Percentiles rank a stretch among this genome's conserved stretches.
phyloP scores from a whole-genome alignment of 2,888 invertebrate genomes.

The Dasypolia templi region DNA sequence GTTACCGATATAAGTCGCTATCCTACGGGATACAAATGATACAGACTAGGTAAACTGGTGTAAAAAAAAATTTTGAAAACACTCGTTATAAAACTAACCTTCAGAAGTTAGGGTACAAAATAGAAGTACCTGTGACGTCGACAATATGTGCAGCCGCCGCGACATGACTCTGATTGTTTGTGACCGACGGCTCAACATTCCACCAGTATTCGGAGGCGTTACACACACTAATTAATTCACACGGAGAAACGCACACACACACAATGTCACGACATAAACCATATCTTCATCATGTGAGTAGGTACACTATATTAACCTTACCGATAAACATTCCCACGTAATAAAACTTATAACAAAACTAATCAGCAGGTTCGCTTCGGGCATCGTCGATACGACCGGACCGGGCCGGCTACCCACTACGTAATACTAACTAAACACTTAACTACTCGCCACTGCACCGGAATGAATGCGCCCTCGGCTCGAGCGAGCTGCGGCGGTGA shows the following conservation, averaged over 20 bases:
- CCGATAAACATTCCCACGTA: slow-evolving; percentile 68
- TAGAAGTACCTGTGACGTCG: slow-evolving; percentile 64
- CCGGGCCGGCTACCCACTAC: slow-evolving; percentile 29
- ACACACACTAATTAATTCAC: slow-evolving; percentile 19
- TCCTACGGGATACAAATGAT: slow-evolving; percentile 65
- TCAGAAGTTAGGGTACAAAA: slow-evolving; percentile 63
- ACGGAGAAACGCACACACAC: slow-evolving; percentile 38
- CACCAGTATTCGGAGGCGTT: slow-evolving; percentile 17
- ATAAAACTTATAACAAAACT: slow-evolving; percentile 67
- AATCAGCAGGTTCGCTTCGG: slow-evolving; percentile 32
- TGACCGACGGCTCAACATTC: too few relatives aligned
- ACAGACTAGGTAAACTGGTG: slow-evolving; percentile 75
- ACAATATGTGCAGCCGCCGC: slow-evolving; percentile 10
- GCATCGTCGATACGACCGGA: not conserved
- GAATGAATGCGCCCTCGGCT: slow-evolving; percentile 1
- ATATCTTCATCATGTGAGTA: slow-evolving; percentile 41
- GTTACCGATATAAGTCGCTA: slow-evolving; percentile 17
- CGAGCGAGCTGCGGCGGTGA: slow-evolving; percentile 26
- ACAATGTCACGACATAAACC: slow-evolving; percentile 50
- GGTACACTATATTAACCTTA: slow-evolving; percentile 63
- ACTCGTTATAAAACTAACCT: slow-evolving; percentile 73
- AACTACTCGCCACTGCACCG: slow-evolving; percentile 33
- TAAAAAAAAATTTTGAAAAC: slow-evolving; percentile 74
- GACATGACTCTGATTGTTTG: too few relatives aligned
- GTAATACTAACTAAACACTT: slow-evolving; percentile 55